phyloP scores from a whole-genome alignment of 2,113 vertebrate species.

The Myotis brandtii region DNA sequence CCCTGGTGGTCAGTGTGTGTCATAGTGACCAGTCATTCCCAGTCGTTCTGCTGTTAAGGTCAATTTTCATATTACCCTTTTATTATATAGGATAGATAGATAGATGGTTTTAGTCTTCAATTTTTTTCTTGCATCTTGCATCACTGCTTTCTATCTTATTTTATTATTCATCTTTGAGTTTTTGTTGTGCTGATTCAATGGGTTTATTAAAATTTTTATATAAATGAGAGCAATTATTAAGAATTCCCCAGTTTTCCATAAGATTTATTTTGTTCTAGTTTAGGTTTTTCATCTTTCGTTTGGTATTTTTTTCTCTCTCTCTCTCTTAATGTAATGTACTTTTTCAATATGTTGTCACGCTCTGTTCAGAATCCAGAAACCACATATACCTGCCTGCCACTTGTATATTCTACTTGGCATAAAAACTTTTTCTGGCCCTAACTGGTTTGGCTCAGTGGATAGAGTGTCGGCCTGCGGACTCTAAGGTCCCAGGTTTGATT shows the following conservation, averaged over 20 bases:
- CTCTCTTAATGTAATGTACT: not conserved
- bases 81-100: too few relatives aligned
- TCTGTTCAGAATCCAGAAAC: not conserved
- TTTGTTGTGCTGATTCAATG: not conserved
- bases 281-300: not conserved
- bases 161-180: not conserved
- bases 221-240: not conserved
- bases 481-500: too few relatives aligned
- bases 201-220: not conserved
- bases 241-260: not conserved
- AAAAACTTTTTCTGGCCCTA: not conserved
- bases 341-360: not conserved
- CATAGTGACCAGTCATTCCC: too few relatives aligned
- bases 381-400: not conserved
- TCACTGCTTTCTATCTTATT: not conserved
- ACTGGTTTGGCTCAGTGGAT: too few relatives aligned
- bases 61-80: too few relatives aligned
- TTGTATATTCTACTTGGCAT: not conserved
- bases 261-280: slow-evolving; percentile 1
- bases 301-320: not conserved
- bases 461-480: too few relatives aligned
- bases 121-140: not conserved
- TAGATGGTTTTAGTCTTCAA: not conserved
- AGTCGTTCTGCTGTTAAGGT: too few relatives aligned
- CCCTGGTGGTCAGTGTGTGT: too few relatives aligned